Conservation (phyloP, 2,797 vertebrate genomes). For the Hapalemur alaotrensis region DNA sequence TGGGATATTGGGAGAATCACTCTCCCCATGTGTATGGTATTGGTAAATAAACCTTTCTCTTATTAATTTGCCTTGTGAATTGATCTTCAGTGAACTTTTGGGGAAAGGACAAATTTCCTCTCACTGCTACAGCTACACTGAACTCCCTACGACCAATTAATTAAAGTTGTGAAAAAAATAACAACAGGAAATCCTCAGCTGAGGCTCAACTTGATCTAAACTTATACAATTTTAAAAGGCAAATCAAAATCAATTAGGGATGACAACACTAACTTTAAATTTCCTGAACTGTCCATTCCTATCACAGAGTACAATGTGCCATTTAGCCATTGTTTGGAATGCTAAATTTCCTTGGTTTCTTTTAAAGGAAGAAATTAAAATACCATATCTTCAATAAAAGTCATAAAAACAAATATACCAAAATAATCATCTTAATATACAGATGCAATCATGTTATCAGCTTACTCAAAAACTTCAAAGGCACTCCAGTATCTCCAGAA, state of each 20-base stretch:
- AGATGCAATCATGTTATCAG: neutral
- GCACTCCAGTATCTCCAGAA: neutral
- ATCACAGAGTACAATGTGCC: neutral
- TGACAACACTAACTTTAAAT: neutral
- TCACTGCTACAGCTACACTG: neutral
- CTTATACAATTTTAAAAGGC: neutral
- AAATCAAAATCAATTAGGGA: conserved; percentile 13
- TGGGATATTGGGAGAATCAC: no score
- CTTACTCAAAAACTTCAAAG: neutral
- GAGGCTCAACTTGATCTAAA: neutral
- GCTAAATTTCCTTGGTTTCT: conserved; percentile 5
- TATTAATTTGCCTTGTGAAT: no score
- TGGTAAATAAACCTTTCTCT: no score
- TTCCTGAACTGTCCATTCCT: neutral
- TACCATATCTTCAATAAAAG: neutral
- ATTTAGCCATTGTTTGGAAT: neutral
- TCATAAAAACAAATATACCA: neutral
- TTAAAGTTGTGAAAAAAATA: neutral
- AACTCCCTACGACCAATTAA: conserved; percentile 26
- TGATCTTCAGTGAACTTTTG: no score
- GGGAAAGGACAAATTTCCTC: no score
- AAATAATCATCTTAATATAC: neutral
- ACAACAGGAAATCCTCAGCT: neutral
- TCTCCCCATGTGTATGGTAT: no score
- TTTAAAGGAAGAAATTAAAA: conserved; percentile 31